Evolutionary conservation across 2,113 vertebrate genomes (phyloP), one percentile per base, ranked within the genome.

Genomic region (Desmodus rotundus): DNA sequence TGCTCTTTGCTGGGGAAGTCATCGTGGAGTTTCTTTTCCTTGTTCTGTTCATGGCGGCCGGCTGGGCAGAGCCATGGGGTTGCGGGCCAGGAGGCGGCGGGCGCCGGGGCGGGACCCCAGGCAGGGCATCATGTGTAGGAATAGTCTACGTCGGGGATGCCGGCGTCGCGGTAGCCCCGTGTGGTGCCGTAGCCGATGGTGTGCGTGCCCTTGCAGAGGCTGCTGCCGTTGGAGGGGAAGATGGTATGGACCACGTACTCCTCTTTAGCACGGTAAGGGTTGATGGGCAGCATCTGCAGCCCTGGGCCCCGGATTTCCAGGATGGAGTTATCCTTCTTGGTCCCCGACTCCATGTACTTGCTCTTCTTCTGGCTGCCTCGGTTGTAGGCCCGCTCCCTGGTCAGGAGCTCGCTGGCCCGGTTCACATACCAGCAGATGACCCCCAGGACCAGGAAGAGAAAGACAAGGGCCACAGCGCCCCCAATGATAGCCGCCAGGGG

Each of bases 201-300:
- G 96, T 99, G 98, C 54, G 98, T 97, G 73, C 98, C 98, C 98
- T 99, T 99, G 98, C 99, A 99, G 93, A 99, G 97, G 91, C 99
- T 99, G 93, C 99, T 99, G 98, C 99, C 99, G 4, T 99, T 99
- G 93, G 99, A 99, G 67, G 99, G 99, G 97, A 99, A 99, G 97
- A 99, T 99, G 96, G 99, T 99, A 91, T 99, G 99, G 95, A 99
- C 99, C 94, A 99, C 99, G 43, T 99, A 99, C 97, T 99, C 99
- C 97, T 99, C 99, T 97, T 99, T 98, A 67, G 99, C 97, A 63
- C 97, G 98, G 96, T 99, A 99, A 11, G 99, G 99, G 96, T 99
- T 98, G 15, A 99, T 98, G 10, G 99, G 99, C 24, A 99, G 98
- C 99, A 99, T 99, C 97, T 99, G 99, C 61, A 99, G 98, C 26